Conservation (phyloP, 2,888 invertebrate genomes). For the Blera fallax region DNA sequence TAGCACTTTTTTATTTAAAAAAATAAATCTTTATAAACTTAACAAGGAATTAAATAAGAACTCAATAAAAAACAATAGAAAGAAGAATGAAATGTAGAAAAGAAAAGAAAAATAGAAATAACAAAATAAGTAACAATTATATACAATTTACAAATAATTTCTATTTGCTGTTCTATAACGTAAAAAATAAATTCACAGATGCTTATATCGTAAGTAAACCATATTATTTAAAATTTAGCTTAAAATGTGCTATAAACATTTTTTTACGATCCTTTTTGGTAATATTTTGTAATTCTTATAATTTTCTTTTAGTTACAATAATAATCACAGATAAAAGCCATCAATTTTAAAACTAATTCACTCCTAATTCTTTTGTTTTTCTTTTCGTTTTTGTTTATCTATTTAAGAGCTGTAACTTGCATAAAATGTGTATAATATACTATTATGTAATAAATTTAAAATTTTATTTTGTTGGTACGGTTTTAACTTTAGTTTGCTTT, state of each 20-base stretch:
- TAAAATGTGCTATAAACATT: constrained; percentile 63
- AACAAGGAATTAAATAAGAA: constrained; percentile 51
- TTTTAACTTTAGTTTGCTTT: constrained; percentile 58
- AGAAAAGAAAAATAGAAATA: neutral
- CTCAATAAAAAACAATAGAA: constrained; percentile 13
- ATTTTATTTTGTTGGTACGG: constrained; percentile 56
- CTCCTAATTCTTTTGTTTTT: constrained; percentile 55
- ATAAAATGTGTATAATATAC: constrained; percentile 71
- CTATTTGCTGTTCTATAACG: constrained; percentile 30
- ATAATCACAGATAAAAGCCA: constrained; percentile 77
- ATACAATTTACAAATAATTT: constrained; percentile 49
- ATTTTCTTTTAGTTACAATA: constrained; percentile 55
- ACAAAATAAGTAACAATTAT: constrained; percentile 26
- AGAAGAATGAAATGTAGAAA: neutral
- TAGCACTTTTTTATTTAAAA: constrained; percentile 45
- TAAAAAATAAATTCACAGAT: constrained; percentile 68
- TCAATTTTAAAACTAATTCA: constrained; percentile 72
- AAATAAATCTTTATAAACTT: constrained; percentile 55
- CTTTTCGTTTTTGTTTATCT: constrained; percentile 27
- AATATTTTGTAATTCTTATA: constrained; percentile 31
- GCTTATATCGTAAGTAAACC: constrained; percentile 64
- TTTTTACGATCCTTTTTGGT: constrained; percentile 49
- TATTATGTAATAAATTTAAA: constrained; percentile 56
- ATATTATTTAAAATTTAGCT: constrained; percentile 50
- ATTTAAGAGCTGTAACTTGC: constrained; percentile 46